Evolutionary conservation across 2,797 vertebrate genomes (phyloP).

Genomic region (Helostoma temminkii): DNA sequence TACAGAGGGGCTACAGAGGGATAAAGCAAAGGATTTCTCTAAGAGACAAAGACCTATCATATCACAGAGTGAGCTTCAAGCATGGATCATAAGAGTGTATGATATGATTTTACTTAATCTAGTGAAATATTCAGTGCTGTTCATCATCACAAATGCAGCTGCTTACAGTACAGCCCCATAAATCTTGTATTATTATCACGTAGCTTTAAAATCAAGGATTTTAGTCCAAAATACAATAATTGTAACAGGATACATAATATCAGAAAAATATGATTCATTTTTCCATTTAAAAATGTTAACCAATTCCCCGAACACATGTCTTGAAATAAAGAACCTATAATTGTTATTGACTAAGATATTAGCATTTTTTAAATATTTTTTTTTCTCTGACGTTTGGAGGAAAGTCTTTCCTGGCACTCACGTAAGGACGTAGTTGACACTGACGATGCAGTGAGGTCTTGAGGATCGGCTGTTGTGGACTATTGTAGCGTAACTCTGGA

Average conservation of each 20-base stretch:
- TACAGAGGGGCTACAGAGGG: slow-evolving; percentile 50
- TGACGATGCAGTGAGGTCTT: slow-evolving; percentile 98
- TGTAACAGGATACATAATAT: not conserved
- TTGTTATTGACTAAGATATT: slow-evolving; percentile 4
- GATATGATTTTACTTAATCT: slow-evolving; percentile 62
- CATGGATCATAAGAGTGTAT: slow-evolving; percentile 53
- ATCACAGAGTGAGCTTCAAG: slow-evolving; percentile 46
- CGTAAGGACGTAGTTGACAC: slow-evolving; percentile 99
- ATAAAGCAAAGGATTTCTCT: slow-evolving; percentile 67
- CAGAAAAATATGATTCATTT: not conserved
- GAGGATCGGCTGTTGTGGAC: slow-evolving; percentile 99
- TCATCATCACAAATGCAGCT: slow-evolving; percentile 42
- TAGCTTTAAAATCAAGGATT: slow-evolving; percentile 26
- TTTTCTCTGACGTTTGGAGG: not conserved
- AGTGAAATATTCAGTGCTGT: slow-evolving; percentile 54
- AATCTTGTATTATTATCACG: slow-evolving; percentile 18
- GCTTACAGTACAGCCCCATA: slow-evolving; percentile 14
- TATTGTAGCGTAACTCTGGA: slow-evolving; percentile 98
- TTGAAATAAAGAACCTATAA: not conserved
- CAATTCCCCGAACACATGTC: not conserved
- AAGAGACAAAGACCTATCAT: slow-evolving; percentile 51
- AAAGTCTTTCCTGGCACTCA: slow-evolving; percentile 81
- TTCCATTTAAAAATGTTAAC: too few species aligned
- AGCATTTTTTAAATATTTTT: too few species aligned
- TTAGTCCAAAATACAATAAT: slow-evolving; percentile 16